phyloP scores from a whole-genome alignment of 2,113 vertebrate genomes.

The Prionailurus viverrinus region DNA sequence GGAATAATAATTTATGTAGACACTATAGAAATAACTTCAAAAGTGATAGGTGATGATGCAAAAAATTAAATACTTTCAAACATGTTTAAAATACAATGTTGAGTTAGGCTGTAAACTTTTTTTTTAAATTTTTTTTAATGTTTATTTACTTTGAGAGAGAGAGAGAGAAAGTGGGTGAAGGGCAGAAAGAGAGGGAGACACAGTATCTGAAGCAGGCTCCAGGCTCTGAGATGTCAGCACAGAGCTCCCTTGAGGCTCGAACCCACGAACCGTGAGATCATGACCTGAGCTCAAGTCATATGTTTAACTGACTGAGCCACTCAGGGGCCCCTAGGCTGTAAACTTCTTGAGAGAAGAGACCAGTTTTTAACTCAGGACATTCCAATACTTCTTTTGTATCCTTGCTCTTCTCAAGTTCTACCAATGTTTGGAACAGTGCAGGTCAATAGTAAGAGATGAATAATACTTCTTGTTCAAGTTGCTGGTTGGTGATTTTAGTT shows the following conservation, averaged over 20 bases:
- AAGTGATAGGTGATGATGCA: not conserved
- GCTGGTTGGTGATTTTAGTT: not conserved
- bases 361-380: not conserved
- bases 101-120: not conserved
- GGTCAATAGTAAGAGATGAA: not conserved
- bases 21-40: not conserved
- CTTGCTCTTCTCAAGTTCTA: not conserved
- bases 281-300: too few relatives aligned
- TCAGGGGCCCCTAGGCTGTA: not conserved
- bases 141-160: too few relatives aligned
- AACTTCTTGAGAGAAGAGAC: not conserved
- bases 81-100: not conserved
- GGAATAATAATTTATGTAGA: not conserved
- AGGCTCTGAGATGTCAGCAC: too few relatives aligned
- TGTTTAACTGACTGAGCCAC: too few relatives aligned
- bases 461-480: not conserved
- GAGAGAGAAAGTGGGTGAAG: too few relatives aligned
- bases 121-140: too few relatives aligned
- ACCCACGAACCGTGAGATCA: too few relatives aligned
- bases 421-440: not conserved
- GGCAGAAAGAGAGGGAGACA: too few relatives aligned
- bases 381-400: not conserved
- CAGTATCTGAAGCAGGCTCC: too few relatives aligned
- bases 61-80: not conserved
- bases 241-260: too few relatives aligned